Evolutionary conservation across 2,888 invertebrate species (phyloP).

Genomic region (Creontiades dilutus): DNA sequence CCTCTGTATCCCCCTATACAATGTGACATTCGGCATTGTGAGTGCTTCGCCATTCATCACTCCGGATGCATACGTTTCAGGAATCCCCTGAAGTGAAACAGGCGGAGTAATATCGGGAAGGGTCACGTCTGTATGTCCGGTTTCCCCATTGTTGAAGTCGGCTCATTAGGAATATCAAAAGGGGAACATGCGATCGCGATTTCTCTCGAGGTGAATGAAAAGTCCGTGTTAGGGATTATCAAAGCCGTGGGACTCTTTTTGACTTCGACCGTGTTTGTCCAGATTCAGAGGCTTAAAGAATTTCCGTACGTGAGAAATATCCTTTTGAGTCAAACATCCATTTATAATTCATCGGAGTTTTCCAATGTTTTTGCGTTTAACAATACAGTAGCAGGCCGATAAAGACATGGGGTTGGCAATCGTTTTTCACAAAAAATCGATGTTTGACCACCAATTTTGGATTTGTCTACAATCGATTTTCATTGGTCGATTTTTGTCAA

Average conservation of each 20-base stretch:
- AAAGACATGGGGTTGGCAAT: no score
- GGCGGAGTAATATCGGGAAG: neutral
- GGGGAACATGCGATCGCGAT: neutral
- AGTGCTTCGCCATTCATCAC: neutral
- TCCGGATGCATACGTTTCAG: neutral
- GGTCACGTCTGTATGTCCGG: neutral
- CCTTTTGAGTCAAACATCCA: no score
- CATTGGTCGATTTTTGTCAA: no score
- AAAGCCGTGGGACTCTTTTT: neutral
- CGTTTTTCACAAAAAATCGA: no score
- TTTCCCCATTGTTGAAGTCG: neutral
- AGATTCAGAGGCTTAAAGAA: no score
- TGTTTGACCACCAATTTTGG: no score
- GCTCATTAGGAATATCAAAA: slow-evolving; percentile 20
- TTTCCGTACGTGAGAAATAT: no score
- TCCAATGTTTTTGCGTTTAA: no score
- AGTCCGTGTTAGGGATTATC: neutral
- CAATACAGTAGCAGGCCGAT: no score
- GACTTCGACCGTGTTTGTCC: neutral
- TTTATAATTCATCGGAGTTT: no score
- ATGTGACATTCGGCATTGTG: slow-evolving; percentile 1
- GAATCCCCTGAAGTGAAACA: neutral
- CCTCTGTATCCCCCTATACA: neutral
- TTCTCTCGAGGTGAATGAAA: neutral
- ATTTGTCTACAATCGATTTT: no score